These are phyloP conservation scores for Notamacropus eugenii DNA, from an alignment of 2,797 vertebrate species.

Conservation along the genomic window DNA sequence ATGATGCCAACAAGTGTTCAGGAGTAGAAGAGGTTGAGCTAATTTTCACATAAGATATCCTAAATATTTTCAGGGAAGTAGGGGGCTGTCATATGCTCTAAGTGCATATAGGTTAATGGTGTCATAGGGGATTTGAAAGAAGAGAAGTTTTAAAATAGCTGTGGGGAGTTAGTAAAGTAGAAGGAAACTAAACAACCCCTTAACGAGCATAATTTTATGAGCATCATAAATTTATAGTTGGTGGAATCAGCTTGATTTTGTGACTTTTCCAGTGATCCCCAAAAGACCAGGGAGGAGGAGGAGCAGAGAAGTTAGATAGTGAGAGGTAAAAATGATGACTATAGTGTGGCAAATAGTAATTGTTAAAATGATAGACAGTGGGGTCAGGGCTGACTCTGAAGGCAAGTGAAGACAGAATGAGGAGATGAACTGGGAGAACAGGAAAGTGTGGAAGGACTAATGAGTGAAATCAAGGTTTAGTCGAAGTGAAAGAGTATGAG, in stretches of 20 bases:
- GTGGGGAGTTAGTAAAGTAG: neutral
- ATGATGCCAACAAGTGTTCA: neutral
- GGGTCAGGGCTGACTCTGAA: neutral
- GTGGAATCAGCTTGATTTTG: neutral
- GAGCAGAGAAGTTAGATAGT: neutral
- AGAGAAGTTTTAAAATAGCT: neutral
- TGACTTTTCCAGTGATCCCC: neutral
- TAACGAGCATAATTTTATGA: neutral
- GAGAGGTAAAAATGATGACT: neutral
- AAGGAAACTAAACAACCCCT: neutral
- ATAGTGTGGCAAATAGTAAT: neutral
- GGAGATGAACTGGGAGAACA: neutral
- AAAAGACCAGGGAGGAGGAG: neutral
- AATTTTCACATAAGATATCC: neutral
- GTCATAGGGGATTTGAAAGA: neutral
- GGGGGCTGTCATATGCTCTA: neutral
- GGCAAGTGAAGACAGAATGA: neutral
- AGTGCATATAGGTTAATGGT: neutral
- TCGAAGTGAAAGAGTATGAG: neutral
- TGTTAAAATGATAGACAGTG: neutral
- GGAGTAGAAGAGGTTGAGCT: neutral
- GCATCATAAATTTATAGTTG: neutral
- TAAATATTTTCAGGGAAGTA: neutral
- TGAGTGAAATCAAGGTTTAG: neutral
- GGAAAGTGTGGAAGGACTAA: neutral